Conservation (phyloP, 92 coral and sea anemone species). For the Epizoanthus stellaris region DNA sequence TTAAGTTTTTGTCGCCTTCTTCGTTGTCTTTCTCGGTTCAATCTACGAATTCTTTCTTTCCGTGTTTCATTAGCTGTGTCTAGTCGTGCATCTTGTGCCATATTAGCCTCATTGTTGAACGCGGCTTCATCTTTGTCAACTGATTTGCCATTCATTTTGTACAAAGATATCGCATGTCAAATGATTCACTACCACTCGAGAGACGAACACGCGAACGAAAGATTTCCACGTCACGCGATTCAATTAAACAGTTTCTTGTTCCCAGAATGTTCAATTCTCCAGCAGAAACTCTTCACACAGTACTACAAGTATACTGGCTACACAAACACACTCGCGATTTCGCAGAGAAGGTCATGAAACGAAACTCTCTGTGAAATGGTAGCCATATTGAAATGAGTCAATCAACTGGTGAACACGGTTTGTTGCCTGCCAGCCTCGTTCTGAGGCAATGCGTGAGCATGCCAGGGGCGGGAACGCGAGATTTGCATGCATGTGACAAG, state of each 20-base stretch:
- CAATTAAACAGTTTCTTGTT: conserved; percentile 49
- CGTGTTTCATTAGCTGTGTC: conserved; percentile 78
- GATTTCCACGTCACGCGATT: conserved; percentile 95
- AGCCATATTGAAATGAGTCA: conserved; percentile 97
- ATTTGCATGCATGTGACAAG: conserved; percentile 48
- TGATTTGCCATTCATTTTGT: conserved; percentile 92
- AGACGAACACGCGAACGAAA: conserved; percentile 90
- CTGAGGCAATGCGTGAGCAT: conserved; percentile 31
- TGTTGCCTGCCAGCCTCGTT: conserved; percentile 39
- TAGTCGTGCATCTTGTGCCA: conserved; percentile 69
- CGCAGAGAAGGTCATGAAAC: conserved; percentile 64
- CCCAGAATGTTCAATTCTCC: conserved; percentile 29
- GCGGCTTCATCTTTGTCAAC: conserved; percentile 80
- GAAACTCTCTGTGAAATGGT: conserved; percentile 75
- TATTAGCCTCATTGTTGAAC: conserved; percentile 64
- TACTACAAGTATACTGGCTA: conserved; percentile 22
- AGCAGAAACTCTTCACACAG: conserved; percentile 9
- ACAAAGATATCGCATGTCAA: conserved; percentile 96
- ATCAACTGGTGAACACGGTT: conserved; percentile 65
- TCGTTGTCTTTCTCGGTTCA: conserved; percentile 95
- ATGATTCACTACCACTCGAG: conserved; percentile 65
- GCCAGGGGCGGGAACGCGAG: conserved; percentile 47
- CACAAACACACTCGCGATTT: conserved; percentile 45
- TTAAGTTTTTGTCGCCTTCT: conserved; percentile 96
- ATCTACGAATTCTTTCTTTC: conserved; percentile 86